Conservation (phyloP, 2,888 invertebrate genomes). For the Macropis europaea region DNA sequence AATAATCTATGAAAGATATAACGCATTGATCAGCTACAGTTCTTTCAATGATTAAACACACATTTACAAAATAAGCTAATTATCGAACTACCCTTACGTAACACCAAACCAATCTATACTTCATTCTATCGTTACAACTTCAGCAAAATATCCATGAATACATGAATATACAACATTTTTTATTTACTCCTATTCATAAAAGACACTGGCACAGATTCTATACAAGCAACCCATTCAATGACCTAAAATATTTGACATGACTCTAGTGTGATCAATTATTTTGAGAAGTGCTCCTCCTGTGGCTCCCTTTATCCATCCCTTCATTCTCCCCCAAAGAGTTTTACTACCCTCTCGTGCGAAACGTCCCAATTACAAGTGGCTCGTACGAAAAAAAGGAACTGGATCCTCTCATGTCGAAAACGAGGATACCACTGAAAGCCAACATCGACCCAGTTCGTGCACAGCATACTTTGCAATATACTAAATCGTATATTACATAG, state of each 20-base stretch:
- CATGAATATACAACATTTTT: too few species aligned
- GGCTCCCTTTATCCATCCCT: conserved; percentile 29
- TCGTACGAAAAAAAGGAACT: conserved; percentile 2
- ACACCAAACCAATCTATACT: too few species aligned
- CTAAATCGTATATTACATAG: too few species aligned
- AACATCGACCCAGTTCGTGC: not conserved
- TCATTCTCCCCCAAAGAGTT: conserved; percentile 11
- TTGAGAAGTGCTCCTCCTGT: conserved; percentile 14
- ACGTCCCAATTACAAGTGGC: conserved; percentile 35
- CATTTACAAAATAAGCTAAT: too few species aligned
- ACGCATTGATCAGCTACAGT: too few species aligned
- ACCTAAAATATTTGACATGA: conserved; percentile 18
- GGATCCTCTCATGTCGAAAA: conserved; percentile 3
- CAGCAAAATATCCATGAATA: too few species aligned
- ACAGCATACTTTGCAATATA: too few species aligned
- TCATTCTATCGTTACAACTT: too few species aligned
- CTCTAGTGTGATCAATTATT: conserved; percentile 38
- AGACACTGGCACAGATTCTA: not conserved
- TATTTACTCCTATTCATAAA: too few species aligned
- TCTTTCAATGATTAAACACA: too few species aligned
- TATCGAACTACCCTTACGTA: too few species aligned
- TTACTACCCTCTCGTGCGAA: conserved; percentile 12
- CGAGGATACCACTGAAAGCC: not conserved
- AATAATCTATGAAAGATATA: too few species aligned
- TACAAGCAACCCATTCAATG: not conserved